Conservation (phyloP, 2,888 invertebrate species). For the Idaea dimidiata region DNA sequence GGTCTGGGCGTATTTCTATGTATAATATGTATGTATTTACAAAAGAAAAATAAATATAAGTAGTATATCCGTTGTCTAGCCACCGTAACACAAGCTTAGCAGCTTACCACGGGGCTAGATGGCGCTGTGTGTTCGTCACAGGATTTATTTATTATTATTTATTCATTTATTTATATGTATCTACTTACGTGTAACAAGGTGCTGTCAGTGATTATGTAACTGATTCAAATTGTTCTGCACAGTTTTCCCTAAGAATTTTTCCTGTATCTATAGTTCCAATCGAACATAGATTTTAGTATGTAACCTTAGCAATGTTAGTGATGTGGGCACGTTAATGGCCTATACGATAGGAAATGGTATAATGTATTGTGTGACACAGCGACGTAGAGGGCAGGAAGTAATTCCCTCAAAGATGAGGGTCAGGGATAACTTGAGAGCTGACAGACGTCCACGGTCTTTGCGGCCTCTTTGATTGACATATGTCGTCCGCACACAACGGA, state of each 20-base stretch:
- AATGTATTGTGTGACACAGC: slow-evolving; percentile 47
- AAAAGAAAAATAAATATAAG: no score
- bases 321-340: slow-evolving; percentile 41
- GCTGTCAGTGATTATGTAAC: neutral
- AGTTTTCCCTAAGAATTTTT: neutral
- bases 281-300: neutral
- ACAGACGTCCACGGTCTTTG: slow-evolving; percentile 57
- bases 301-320: slow-evolving; percentile 18
- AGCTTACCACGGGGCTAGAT: no score
- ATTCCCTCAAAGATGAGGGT: slow-evolving; percentile 69
- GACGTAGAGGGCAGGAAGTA: slow-evolving; percentile 58
- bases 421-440: slow-evolving; percentile 61
- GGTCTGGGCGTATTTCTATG: no score
- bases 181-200: no score
- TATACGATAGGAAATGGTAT: slow-evolving; percentile 35
- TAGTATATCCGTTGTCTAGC: no score
- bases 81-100: no score
- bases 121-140: no score
- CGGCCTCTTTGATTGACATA: slow-evolving; percentile 55
- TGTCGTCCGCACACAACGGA: slow-evolving; percentile 39
- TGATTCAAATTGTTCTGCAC: no score
- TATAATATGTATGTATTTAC: no score
- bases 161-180: no score
- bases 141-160: no score
- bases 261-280: neutral